A percentile compares a stretch with the other conserved stretches of the same genome.
phyloP scores from a whole-genome alignment of 2,888 invertebrate species.

The Stenodera caucasica region DNA sequence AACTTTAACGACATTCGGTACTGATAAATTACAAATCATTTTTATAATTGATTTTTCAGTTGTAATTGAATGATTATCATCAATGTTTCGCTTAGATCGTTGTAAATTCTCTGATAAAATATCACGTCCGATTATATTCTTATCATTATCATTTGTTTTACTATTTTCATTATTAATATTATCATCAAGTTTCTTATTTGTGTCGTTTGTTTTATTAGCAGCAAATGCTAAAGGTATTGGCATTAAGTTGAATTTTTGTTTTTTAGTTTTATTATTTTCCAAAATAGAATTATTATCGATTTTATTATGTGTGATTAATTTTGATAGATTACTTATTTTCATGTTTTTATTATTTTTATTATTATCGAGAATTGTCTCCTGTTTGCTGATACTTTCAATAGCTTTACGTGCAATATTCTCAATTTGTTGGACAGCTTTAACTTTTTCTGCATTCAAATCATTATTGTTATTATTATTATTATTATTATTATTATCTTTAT shows the following conservation, averaged over 20 bases:
- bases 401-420: conserved; percentile 50
- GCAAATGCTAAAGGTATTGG: conserved; percentile 22
- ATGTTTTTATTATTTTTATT: not conserved
- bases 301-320: conserved; percentile 3
- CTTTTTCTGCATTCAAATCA: conserved; percentile 39
- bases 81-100: not conserved
- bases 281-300: conserved; percentile 1
- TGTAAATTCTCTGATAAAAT: conserved; percentile 28
- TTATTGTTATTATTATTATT: conserved; percentile 29
- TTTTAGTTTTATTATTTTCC: conserved; percentile 2
- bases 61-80: not conserved
- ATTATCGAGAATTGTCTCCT: conserved; percentile 1
- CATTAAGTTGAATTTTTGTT: conserved; percentile 9
- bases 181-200: not conserved
- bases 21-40: conserved; percentile 25
- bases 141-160: conserved; percentile 19
- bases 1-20: conserved; percentile 13
- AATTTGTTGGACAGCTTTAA: conserved; percentile 51
- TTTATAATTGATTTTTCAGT: conserved; percentile 24
- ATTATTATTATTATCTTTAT: not conserved
- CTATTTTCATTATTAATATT: not conserved
- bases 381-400: conserved; percentile 46
- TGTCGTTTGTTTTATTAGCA: conserved; percentile 14
- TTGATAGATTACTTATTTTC: not conserved
- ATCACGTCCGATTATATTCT: conserved; percentile 31